Conservation (phyloP, 2,888 invertebrate genomes). For the Mesoligia furuncula region DNA sequence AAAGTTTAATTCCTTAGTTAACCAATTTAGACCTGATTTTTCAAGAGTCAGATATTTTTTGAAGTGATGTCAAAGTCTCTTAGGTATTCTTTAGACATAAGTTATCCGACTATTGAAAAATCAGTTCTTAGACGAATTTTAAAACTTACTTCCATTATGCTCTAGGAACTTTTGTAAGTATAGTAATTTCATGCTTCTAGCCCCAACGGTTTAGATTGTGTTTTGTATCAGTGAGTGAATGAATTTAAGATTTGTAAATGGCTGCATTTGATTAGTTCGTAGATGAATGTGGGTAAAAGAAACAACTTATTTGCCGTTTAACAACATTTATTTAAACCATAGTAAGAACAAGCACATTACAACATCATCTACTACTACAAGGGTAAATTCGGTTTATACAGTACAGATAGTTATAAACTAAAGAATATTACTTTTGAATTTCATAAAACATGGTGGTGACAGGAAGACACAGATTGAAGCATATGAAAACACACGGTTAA, state of each 20-base stretch:
- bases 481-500: neutral
- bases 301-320: neutral
- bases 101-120: too few relatives aligned
- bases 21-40: neutral
- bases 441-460: neutral
- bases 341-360: neutral
- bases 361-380: slow-evolving; percentile 15
- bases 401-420: slow-evolving; percentile 8
- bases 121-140: neutral
- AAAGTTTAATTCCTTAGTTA: neutral
- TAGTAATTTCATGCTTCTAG: neutral
- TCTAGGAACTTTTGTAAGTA: neutral
- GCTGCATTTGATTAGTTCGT: neutral
- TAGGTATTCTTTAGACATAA: too few relatives aligned
- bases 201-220: neutral
- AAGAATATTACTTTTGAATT: neutral
- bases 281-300: neutral
- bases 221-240: neutral
- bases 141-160: neutral
- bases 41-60: too few relatives aligned
- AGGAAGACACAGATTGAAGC: neutral
- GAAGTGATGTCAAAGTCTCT: too few relatives aligned
- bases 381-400: slow-evolving; percentile 50
- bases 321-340: slow-evolving; percentile 34
- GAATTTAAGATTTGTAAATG: too few relatives aligned